Percentiles rank a stretch among this genome's conserved stretches.
These are phyloP conservation scores for Anas capensis DNA, from an alignment of 2,797 vertebrate species.

Conservation along the genomic window DNA sequence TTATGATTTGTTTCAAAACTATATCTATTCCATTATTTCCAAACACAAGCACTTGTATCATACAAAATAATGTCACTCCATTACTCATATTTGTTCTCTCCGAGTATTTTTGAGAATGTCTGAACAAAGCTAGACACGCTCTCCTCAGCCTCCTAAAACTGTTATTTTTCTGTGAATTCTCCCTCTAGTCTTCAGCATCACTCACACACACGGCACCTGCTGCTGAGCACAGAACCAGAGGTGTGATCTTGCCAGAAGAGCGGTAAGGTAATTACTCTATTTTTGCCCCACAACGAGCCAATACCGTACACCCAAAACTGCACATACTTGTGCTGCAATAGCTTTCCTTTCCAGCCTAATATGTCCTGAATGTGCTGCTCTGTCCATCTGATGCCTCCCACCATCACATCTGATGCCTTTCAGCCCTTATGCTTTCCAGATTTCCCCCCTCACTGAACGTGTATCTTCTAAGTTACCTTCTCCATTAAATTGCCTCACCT, in stretches of 20 bases:
- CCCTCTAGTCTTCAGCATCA: neutral
- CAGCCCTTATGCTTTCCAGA: constrained; percentile 34
- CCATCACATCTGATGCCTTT: constrained; percentile 1
- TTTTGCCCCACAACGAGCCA: neutral
- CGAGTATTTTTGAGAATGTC: neutral
- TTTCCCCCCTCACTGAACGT: constrained; percentile 5
- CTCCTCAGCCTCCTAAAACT: neutral
- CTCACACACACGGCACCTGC: neutral
- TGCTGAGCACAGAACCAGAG: neutral
- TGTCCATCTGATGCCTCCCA: constrained; percentile 2
- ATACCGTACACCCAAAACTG: neutral
- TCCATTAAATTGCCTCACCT: constrained; percentile 21
- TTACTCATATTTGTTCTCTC: neutral
- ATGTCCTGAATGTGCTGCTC: neutral
- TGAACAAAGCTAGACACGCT: neutral
- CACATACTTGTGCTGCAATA: neutral
- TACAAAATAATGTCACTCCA: neutral
- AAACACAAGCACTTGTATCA: neutral
- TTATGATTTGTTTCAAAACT: neutral
- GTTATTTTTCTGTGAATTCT: neutral
- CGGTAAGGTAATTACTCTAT: neutral
- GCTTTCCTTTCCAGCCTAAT: neutral
- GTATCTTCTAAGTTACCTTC: constrained; percentile 37
- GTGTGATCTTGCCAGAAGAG: constrained; percentile 19
- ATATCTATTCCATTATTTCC: neutral